Base-by-base conservation (phyloP, 2,888 invertebrate species). In the Leptinotarsa haldemani region DNA sequence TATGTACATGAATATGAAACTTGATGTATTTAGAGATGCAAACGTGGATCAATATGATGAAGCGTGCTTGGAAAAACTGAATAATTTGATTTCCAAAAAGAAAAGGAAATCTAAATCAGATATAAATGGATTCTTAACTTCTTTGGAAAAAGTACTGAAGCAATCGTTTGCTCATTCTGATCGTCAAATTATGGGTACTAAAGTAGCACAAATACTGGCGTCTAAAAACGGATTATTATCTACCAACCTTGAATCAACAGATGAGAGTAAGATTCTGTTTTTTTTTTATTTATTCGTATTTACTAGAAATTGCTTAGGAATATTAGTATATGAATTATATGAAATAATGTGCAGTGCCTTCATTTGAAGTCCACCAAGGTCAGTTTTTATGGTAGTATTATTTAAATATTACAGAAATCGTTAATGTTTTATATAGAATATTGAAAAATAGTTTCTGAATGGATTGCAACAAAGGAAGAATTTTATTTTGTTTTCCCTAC, bases 41-140 rank as follows among this genome's bases (percentile, higher is more conserved):
- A 72, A 81, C 30, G 75, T 81, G 46, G 80, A 79, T 58, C 82
- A 84, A 72, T 69, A 70, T 72, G 85, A 86, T 77, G 75, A 80
- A 13, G 77, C 83, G 69, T 74, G 77, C 5, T 82, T 72, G 67
- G 73, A 73, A 52, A 68, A 72, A 61, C 46, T 78, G 52, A 71
- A 73, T 70, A 69, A 71, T 72, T 56, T 79, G 13, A 56, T 70
- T 5, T 66, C 66, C 5, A 78, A 74, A 48, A 76, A 67, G 67
- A 66, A 69, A 30, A 70, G 66, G 52, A 46, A 73, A 63, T 63
- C 70, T 25, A 67, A 65, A 3, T 73, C 69, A 15, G 75, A 75
- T 58, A 40, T 73, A 40, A 65, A 56, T 69, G 72, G 66, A 13
- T 52, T 69, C 9, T 47, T 76, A 30, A 25, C 22, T 52, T 61